phyloP scores from a whole-genome alignment of 2,797 vertebrate species.

The Trachops cirrhosus region DNA sequence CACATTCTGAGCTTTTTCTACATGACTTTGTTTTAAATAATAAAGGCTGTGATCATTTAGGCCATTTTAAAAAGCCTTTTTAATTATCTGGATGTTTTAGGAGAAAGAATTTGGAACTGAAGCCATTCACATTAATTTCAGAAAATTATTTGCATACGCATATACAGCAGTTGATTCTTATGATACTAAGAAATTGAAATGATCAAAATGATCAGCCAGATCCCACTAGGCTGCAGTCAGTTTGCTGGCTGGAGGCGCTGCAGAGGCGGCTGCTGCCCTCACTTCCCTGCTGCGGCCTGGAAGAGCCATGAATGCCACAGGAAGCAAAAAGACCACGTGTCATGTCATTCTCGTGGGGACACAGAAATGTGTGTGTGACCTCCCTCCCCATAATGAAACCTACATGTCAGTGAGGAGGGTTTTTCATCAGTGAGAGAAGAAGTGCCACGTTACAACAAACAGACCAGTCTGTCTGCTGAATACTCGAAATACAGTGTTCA shows the following conservation, averaged over 20 bases:
- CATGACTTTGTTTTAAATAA: neutral
- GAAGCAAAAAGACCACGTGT: conserved; percentile 34
- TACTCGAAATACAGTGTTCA: neutral
- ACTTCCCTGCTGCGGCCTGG: neutral
- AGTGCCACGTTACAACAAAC: neutral
- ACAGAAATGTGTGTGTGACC: conserved; percentile 20
- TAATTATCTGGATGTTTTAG: neutral
- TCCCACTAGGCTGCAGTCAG: conserved; percentile 66
- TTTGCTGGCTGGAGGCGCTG: conserved; percentile 45
- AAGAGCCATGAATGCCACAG: neutral
- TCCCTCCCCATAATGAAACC: neutral
- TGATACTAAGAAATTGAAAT: conserved; percentile 67
- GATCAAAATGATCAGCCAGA: neutral
- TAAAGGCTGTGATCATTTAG: neutral
- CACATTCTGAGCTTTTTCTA: neutral
- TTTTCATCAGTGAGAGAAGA: neutral
- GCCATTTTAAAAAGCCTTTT: neutral
- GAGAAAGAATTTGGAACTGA: neutral
- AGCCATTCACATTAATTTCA: neutral
- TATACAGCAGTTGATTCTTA: conserved; percentile 52
- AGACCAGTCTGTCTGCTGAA: neutral
- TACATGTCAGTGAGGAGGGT: conserved; percentile 7
- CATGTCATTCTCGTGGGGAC: neutral
- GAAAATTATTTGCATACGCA: neutral
- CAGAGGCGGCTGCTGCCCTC: conserved; percentile 42